A percentile compares a stretch with the other conserved stretches of the same genome.
Evolutionary conservation across 2,888 invertebrate species (phyloP).

Genomic region (Eretmocerus hayati): DNA sequence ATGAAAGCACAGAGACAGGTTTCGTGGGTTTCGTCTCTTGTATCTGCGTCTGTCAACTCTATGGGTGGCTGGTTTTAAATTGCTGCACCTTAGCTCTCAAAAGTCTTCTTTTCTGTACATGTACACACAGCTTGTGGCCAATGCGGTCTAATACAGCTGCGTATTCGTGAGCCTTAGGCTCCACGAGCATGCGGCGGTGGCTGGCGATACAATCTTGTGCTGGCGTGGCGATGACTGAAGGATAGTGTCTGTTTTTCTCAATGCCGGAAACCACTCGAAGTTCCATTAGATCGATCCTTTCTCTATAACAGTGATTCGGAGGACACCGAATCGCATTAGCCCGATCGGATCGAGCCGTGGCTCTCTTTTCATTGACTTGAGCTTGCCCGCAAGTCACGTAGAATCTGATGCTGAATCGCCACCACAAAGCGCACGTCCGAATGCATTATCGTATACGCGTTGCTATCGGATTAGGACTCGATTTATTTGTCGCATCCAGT

Average conservation of each 20-base stretch:
- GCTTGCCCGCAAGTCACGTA: background rate
- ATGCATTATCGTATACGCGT: too few relatives aligned
- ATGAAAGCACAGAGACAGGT: slow-evolving; percentile 4
- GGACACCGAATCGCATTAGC: slow-evolving; percentile 5
- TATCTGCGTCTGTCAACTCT: too few relatives aligned
- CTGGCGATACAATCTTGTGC: background rate
- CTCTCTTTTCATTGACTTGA: background rate
- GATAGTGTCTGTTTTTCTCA: background rate
- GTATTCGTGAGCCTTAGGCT: too few relatives aligned
- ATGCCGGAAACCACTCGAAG: background rate
- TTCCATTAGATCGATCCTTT: background rate
- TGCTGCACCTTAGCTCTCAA: too few relatives aligned
- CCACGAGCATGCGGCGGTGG: too few relatives aligned
- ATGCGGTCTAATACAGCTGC: too few relatives aligned
- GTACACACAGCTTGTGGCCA: too few relatives aligned
- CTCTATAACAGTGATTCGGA: background rate
- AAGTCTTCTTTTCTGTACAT: too few relatives aligned
- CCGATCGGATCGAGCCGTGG: background rate
- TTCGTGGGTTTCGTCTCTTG: slow-evolving; percentile 5
- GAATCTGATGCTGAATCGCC: background rate
- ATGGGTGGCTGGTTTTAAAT: too few relatives aligned
- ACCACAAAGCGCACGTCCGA: background rate
- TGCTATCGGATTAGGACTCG: too few relatives aligned
- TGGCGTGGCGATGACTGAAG: slow-evolving; percentile 8
- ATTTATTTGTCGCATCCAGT: too few relatives aligned